Evolutionary conservation across 2,113 vertebrate genomes (phyloP), one percentile per base, ranked within the genome.

Genomic region (Morone chrysops): DNA sequence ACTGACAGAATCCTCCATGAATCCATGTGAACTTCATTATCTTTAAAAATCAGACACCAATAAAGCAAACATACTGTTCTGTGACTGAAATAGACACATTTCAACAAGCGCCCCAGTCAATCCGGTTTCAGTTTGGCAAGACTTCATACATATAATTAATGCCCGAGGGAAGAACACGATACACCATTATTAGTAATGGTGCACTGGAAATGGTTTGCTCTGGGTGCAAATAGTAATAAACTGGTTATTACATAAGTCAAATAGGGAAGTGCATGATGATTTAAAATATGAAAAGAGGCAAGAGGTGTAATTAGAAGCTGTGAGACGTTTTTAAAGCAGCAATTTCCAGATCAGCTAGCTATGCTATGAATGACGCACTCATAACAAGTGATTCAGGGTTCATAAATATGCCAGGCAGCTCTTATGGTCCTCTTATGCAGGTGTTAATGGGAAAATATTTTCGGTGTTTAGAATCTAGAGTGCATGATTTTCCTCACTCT

Each of bases 211-310:
- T 48, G n/a, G 7, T 41, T 36, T 40, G 5, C 78, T 66, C 36
- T 20, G 59, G 43, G 31, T n/a, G 50, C 22, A 57, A 16, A 45
- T 8, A 66, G 67, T n/a, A 51, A 48, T 57, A 22, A n/a, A 57
- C 20, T 45, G 17, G 36, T 75, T 75, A 75, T 75, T 50, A 38
- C n/a, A 73, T 57, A 31, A 11, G 25, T 61, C 25, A 25, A n/a
- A 18, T 2, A 7, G 13, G 45, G 36, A 75, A 18, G 16, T 50
- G 14, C 20, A 50, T n/a, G 16, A 41, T 20, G 50, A 47, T 41
- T 56, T 18, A 47, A 22, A 66, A 51, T 7, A 63, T 11, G 9
- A 36, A 41, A 5, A 12, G 61, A 40, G 66, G 31, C 8, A 10
- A n/a, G 57, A 54, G 51, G 66, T 53, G 56, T 45, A 71, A 57